Evolutionary conservation across 2,888 invertebrate species (phyloP), one percentile per base, ranked within the genome.

Genomic region (Spilarctia lutea): DNA sequence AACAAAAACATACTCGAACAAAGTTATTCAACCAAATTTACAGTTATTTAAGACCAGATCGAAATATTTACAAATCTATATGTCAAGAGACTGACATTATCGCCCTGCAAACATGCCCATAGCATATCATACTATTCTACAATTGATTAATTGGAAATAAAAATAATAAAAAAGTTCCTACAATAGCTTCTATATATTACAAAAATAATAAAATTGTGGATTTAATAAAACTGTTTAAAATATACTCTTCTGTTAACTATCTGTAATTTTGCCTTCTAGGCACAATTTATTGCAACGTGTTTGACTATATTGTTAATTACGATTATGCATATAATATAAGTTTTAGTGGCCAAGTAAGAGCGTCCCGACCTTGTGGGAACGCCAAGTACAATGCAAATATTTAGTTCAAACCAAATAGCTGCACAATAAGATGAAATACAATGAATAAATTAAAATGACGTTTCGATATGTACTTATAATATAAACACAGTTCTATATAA

Each of bases 201-300:
- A 92, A 92, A 90, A 91, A 91, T 89, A 90, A 90, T 90, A 90
- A 92, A 93, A 92, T 90, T 87, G 88, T 88, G 87, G 88, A 88
- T 91, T 89, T 91, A 91, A 92, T 90, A 89, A 90, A 88, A 88
- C 85, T 83, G 86, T 63, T 88, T 85, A 87, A 83, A 89, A 87
- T 91, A 89, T 89, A 92, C 86, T 84, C 85, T 81, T 86, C 86
- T 83, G 83, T 84, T 83, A 63, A 83, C 83, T 85, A 85, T 74
- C 78, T 84, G 81, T 81, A 77, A n/a, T 83, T 82, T 39, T 86
- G 88, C 93, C 93, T 93, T 93, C 88, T 87, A 94, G 94, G 94
- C 94, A 83, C 82, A 87, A 92, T 56, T 56, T 94, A 94, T 95
- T 95, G 94, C 94, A 94, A 93, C 94, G 81, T 86, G 85, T 93